Evolutionary conservation across 2,888 invertebrate genomes (phyloP).

Genomic region (Athripsodes cinereus): DNA sequence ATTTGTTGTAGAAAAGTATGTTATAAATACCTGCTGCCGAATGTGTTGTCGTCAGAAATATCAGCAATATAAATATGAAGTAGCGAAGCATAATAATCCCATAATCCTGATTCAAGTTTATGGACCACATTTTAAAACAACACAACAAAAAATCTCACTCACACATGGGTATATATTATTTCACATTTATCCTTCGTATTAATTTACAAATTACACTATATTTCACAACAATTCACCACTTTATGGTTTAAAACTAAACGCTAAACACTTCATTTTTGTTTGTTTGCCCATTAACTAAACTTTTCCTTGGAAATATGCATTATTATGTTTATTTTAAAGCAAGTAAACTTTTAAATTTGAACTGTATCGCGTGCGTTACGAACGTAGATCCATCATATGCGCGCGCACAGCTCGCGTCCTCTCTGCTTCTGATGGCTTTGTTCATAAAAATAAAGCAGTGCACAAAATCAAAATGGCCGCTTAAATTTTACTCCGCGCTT

Average conservation of each 20-base stretch:
- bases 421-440: conserved; percentile 54
- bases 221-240: conserved; percentile 39
- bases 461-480: conserved; percentile 54
- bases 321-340: conserved; percentile 8
- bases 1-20: not conserved
- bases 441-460: conserved; percentile 50
- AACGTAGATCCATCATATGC: conserved; percentile 31
- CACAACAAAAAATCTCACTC: conserved; percentile 39
- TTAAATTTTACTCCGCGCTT: conserved; percentile 25
- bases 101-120: conserved; percentile 62
- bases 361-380: conserved; percentile 11
- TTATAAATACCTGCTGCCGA: conserved; percentile 52
- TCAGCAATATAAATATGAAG: conserved; percentile 43
- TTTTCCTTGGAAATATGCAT: conserved; percentile 20
- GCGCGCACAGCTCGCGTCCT: conserved; percentile 47
- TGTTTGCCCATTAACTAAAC: conserved; percentile 35
- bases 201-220: conserved; percentile 40
- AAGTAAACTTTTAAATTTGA: conserved; percentile 33
- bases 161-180: conserved; percentile 46
- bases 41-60: conserved; percentile 45
- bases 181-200: conserved; percentile 43
- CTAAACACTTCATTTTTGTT: conserved; percentile 53
- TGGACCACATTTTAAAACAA: conserved; percentile 58
- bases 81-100: conserved; percentile 59
- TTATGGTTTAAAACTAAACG: conserved; percentile 51